A percentile compares a stretch with the other conserved stretches of the same genome.
phyloP scores from a whole-genome alignment of 2,113 vertebrate genomes.

The Trematomus loennbergii region DNA sequence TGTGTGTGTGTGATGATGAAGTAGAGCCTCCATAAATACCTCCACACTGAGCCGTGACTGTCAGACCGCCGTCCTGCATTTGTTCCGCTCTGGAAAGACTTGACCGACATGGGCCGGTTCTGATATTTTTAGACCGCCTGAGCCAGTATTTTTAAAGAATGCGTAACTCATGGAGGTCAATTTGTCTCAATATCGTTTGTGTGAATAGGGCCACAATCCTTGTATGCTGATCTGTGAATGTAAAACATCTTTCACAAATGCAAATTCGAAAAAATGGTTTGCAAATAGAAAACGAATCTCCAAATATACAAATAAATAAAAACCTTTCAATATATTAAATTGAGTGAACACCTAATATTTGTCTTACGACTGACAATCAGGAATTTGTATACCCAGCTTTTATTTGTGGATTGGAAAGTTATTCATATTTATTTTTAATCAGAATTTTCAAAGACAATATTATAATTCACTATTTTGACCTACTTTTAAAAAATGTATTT shows the following conservation, averaged over 20 bases:
- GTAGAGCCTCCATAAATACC: conserved; percentile 19
- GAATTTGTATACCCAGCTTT: too few species aligned
- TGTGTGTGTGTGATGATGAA: conserved; percentile 3
- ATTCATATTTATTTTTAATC: not conserved
- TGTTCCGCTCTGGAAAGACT: conserved; percentile 47
- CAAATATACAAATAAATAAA: too few species aligned
- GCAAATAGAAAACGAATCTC: too few species aligned
- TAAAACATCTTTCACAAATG: too few species aligned
- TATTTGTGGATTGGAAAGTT: too few species aligned
- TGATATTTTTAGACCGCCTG: conserved; percentile 44
- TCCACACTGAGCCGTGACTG: conserved; percentile 2
- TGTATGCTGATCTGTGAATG: too few species aligned
- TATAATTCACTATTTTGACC: not conserved
- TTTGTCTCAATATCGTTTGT: not conserved
- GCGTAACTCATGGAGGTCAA: not conserved
- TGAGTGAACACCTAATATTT: too few species aligned
- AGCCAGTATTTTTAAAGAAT: not conserved
- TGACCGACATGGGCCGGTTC: conserved; percentile 5
- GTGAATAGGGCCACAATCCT: too few species aligned
- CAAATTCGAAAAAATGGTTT: too few species aligned
- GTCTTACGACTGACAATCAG: too few species aligned
- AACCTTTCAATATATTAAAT: too few species aligned
- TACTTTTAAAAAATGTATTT: not conserved
- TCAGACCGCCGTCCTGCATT: conserved; percentile 37
- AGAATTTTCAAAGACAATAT: not conserved